Evolutionary conservation across 2,888 invertebrate genomes (phyloP), one percentile per base, ranked within the genome.

Genomic region (Phalangium opilio): DNA sequence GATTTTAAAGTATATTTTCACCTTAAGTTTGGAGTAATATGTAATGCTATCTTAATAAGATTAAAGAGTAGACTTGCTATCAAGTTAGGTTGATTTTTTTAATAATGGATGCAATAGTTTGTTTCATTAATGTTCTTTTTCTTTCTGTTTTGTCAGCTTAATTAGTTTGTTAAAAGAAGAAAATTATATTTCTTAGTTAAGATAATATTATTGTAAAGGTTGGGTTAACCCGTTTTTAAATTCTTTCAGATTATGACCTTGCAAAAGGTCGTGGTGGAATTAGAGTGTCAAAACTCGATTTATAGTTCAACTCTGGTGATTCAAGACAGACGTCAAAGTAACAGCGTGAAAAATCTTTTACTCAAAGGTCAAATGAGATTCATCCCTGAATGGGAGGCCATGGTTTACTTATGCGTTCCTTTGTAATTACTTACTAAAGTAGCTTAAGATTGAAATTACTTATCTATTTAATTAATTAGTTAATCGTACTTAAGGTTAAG

Each of bases 321-420:
- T 14, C 38, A 69, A 3, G 73, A 76, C 49, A 67, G 77, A 1
- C 70, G 76, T 2, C 76, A 76, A 1, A 78, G 77, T 15, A 42
- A 45, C 12, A 50, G 49, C 2, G 47, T 47, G 0, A 70, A 75
- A 18, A 81, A 82, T 44, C 77, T 86, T 36, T 67, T 86, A 17
- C 71, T 90, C 8, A 81, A 84, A 59, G 90, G 90, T 3, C 86
- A 89, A 59, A 85, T 90, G 75, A 76, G 81, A 58, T 77, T 79
- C 59, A 72, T 90, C 11, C 75, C 79, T 34, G 84, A 87, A 57
- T 78, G 85, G 48, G 79, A 83, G 51, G 76, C 78, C 0, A 75
- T 89, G 34, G 79, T 86, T 47, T 90, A 84, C 62, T 72, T 90
- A 1, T 89, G 89, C 62, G 83, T 84, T 59, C 89, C 90, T 1